Evolutionary conservation across 1,140 invertebrate species (phyloP).

Genomic region (Chlorops oryzae): DNA sequence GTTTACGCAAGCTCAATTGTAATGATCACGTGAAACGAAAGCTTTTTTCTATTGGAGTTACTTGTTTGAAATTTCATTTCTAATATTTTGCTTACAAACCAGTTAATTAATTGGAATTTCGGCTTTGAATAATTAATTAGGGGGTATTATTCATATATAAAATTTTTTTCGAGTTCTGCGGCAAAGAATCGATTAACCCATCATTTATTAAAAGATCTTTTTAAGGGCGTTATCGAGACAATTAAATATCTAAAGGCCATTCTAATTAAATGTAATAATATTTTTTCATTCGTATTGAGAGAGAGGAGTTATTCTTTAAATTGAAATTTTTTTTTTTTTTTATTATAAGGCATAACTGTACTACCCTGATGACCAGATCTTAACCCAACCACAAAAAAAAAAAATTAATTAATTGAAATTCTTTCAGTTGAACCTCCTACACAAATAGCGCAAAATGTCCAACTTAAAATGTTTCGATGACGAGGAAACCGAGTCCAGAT

Average conservation of each 20-base stretch:
- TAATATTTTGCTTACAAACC: constrained; percentile 16
- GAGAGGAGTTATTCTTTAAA: constrained; percentile 14
- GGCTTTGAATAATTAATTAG: constrained; percentile 14
- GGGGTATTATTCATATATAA: constrained; percentile 6
- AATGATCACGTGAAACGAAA: constrained; percentile 40
- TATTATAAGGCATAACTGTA: neutral
- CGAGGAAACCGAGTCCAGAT: constrained; percentile 81
- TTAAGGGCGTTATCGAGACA: no score
- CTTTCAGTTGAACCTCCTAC: neutral
- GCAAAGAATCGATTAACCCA: neutral
- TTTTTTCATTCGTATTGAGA: constrained; percentile 1
- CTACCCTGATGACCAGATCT: constrained; percentile 20
- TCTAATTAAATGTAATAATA: neutral
- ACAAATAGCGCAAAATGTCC: constrained; percentile 50
- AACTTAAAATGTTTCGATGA: constrained; percentile 70
- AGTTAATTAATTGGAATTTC: constrained; percentile 2
- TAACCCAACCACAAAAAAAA: constrained; percentile 30
- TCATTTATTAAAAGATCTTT: no score
- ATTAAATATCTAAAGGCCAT: no score
- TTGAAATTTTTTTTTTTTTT: neutral
- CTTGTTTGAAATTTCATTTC: no score
- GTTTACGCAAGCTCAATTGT: constrained; percentile 32
- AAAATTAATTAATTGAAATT: neutral
- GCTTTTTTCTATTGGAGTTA: constrained; percentile 30
- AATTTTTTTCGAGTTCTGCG: neutral